A percentile compares a stretch with the other conserved stretches of the same genome.
Evolutionary conservation across 1,140 invertebrate genomes (phyloP).

Genomic region (Zaprionus lachaisei): DNA sequence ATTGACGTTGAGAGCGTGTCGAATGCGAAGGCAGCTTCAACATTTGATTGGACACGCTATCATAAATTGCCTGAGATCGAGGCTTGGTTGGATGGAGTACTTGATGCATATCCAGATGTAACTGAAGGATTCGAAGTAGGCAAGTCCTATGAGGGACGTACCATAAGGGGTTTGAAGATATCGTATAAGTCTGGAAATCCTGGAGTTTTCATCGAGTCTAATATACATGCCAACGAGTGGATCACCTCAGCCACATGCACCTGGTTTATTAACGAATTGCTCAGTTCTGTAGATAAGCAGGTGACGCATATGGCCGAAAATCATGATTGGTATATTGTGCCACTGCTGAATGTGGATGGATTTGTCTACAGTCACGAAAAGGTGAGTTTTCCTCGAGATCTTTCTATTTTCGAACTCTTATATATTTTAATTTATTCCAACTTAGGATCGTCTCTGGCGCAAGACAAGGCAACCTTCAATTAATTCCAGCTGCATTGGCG

Average conservation of each 20-base stretch:
- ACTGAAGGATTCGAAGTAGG: slow-evolving; percentile 66
- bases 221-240: slow-evolving; percentile 86
- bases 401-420: neutral
- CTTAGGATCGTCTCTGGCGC: slow-evolving; percentile 85
- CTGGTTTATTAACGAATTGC: slow-evolving; percentile 86
- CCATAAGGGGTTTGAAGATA: slow-evolving; percentile 87
- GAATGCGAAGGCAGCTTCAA: neutral
- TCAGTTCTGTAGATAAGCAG: slow-evolving; percentile 68
- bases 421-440: neutral
- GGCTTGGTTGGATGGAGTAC: slow-evolving; percentile 84
- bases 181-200: slow-evolving; percentile 86
- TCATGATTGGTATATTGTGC: slow-evolving; percentile 89
- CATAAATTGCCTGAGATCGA: slow-evolving; percentile 84
- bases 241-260: slow-evolving; percentile 86
- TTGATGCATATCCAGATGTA: slow-evolving; percentile 62
- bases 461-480: slow-evolving; percentile 84
- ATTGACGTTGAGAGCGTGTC: slow-evolving; percentile 40
- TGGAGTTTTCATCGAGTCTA: slow-evolving; percentile 86
- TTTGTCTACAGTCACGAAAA: slow-evolving; percentile 87
- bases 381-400: slow-evolving; percentile 24
- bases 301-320: slow-evolving; percentile 83
- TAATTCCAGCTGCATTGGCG: slow-evolving; percentile 86
- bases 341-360: slow-evolving; percentile 90
- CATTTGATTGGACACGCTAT: slow-evolving; percentile 84
- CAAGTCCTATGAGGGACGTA: slow-evolving; percentile 86